Base-by-base conservation (phyloP, 30 jellyfish, hydroid and myxozoan species). In the Hydra vulgaris region DNA sequence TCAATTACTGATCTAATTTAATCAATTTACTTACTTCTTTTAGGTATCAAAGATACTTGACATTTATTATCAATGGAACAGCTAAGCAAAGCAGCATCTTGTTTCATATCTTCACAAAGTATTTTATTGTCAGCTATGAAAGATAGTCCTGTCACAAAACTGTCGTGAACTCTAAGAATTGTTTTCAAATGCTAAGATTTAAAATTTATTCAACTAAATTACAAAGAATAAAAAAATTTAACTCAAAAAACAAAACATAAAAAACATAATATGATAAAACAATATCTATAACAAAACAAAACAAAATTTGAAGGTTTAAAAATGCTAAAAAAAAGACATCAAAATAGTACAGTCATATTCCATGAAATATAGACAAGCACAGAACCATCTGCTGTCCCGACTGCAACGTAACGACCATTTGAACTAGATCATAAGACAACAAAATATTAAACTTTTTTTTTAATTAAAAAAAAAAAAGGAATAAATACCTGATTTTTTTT, bases 301-400 rank as follows among this genome's bases (percentile, higher is more conserved):
- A 40, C 12, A 40, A 40, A 40, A 3, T 40, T 40, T 3, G 8
- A 40, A 40, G 61, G 12, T 40, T 12, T 3, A 3, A 40, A 40
- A 40, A 40, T 3, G 61, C 8, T 40, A 40, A 5, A 12, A 40
- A 40, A 40, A 40, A 40, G 8, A 12, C 5, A 40, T 40, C 12
- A 40, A 40, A 40, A 40, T n/a, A n/a, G n/a, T n/a, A 92, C 98
- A 83, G 72, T 80, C 89, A 92, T 83, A 53, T 84, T 92, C 98
- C 98, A 92, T 25, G 98, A 79, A 15, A 83, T 85, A 76, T 86
- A 92, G 69, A 92, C 70, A 25, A 70, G 67, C 7, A 92, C 85
- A 7, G 96, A 87, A 19, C 98, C 98, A 80, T 87, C 90, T 18
- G 98, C 94, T 40, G 96, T 85, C 17, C 98, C 98, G 27, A 87